Percentiles rank a stretch among this genome's conserved stretches.
Evolutionary conservation across 2,797 vertebrate genomes (phyloP).

Genomic region (Pteronotus mesoamericanus): DNA sequence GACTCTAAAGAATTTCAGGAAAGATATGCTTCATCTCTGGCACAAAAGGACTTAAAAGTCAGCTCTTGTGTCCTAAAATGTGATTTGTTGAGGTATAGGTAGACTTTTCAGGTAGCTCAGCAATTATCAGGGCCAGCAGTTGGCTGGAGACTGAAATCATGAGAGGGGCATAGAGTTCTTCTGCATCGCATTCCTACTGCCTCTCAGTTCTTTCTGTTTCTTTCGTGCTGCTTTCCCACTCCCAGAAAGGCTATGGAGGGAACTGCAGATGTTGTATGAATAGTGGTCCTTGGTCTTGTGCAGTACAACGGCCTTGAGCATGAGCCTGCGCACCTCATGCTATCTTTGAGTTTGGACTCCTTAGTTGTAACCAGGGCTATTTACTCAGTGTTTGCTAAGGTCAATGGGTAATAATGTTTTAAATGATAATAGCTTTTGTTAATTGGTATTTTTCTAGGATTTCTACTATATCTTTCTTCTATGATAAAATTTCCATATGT

Average conservation of each 20-base stretch:
- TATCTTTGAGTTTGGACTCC: neutral
- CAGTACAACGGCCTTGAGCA: neutral
- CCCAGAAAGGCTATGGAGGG: neutral
- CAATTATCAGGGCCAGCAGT: neutral
- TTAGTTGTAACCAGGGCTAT: neutral
- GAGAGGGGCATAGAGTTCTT: neutral
- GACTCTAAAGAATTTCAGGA: neutral
- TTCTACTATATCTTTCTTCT: neutral
- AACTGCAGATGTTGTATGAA: neutral
- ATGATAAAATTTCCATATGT: neutral
- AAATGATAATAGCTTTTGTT: neutral
- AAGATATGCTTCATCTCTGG: neutral
- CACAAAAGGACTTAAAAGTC: neutral
- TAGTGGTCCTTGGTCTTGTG: neutral
- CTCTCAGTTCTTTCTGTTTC: neutral
- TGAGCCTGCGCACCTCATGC: neutral
- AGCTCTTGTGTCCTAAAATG: neutral
- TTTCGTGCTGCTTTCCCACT: neutral
- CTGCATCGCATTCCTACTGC: neutral
- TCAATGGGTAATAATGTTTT: neutral
- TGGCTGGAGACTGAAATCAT: neutral
- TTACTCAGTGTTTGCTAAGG: neutral
- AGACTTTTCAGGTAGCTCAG: neutral
- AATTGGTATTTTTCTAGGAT: neutral
- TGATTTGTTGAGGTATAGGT: neutral